These are phyloP conservation scores for Helarctos malayanus DNA, from an alignment of 2,797 vertebrate genomes.

Conservation along the genomic window DNA sequence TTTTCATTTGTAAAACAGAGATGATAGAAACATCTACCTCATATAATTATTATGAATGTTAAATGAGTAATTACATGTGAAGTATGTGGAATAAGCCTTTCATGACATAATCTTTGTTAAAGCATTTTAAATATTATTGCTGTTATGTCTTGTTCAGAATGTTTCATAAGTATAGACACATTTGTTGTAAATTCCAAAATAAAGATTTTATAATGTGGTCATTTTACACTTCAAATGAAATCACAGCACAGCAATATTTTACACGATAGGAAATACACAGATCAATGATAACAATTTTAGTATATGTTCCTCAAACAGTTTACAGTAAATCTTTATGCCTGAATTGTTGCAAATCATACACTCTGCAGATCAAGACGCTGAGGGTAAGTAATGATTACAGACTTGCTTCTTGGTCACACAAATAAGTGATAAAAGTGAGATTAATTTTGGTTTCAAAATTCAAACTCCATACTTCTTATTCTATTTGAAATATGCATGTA, in stretches of 20 bases:
- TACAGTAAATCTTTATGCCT: neutral
- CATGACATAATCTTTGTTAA: neutral
- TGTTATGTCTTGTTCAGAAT: neutral
- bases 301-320: neutral
- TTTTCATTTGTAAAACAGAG: neutral
- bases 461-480: neutral
- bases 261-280: neutral
- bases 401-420: neutral
- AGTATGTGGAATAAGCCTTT: neutral
- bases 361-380: neutral
- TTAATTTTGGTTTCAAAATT: neutral
- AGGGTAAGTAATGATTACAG: neutral
- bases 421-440: neutral
- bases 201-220: neutral
- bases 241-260: neutral
- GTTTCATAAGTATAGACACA: neutral
- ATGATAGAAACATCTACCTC: neutral
- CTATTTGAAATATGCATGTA: neutral
- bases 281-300: neutral
- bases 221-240: neutral
- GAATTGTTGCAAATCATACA: neutral
- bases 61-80: neutral
- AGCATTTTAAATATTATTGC: neutral
- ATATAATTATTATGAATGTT: neutral
- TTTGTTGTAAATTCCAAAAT: neutral